phyloP scores from a whole-genome alignment of 2,888 invertebrate species.

The Bellardia pandia region DNA sequence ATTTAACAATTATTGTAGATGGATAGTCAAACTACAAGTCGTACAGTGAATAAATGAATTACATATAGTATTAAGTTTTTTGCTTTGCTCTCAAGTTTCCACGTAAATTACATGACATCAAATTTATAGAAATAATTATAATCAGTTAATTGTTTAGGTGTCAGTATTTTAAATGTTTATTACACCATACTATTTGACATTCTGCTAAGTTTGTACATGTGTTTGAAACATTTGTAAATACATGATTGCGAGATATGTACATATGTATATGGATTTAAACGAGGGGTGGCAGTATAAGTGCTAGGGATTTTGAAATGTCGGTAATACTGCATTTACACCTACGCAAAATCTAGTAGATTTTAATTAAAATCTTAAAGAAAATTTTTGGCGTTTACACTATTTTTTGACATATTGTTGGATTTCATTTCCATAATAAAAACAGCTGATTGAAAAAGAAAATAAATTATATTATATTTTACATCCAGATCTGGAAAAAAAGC shows the following conservation, averaged over 20 bases:
- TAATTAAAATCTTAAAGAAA: no score
- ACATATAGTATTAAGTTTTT: background rate
- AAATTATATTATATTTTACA: no score
- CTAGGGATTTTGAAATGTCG: no score
- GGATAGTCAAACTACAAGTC: background rate
- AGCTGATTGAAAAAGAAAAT: no score
- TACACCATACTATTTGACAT: background rate
- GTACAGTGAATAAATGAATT: background rate
- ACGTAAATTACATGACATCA: slow-evolving; percentile 22
- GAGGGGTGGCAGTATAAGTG: background rate
- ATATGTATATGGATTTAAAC: no score
- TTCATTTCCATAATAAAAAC: no score
- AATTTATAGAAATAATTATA: slow-evolving; percentile 1
- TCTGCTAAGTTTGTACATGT: background rate
- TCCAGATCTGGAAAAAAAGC: no score
- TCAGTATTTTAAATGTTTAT: background rate
- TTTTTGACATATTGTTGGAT: no score
- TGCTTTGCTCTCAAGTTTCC: slow-evolving; percentile 3
- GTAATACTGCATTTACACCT: no score
- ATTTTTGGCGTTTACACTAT: no score
- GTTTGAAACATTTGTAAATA: background rate
- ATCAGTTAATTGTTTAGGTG: slow-evolving; percentile 27
- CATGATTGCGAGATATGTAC: background rate
- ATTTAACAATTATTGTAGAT: background rate
- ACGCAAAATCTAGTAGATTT: no score